These are phyloP conservation scores for Sceliomorpha sp. DNA, from an alignment of 2,888 invertebrate species.

Conservation along the genomic window DNA sequence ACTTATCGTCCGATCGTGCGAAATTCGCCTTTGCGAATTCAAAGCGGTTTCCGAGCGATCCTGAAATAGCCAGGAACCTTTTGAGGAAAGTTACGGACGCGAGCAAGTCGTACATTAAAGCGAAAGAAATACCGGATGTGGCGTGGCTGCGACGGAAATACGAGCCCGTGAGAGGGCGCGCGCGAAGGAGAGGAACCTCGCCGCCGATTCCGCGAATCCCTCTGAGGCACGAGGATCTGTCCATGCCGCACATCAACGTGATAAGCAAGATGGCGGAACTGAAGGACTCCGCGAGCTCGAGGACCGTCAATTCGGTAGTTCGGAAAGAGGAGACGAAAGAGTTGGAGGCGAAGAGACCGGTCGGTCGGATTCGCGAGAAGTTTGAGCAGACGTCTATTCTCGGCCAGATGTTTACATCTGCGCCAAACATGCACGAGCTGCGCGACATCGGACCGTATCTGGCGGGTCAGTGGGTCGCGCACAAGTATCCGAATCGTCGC, in stretches of 20 bases:
- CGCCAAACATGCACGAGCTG: slow-evolving; percentile 89
- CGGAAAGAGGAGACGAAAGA: slow-evolving; percentile 73
- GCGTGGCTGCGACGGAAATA: slow-evolving; percentile 84
- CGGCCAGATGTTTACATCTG: slow-evolving; percentile 90
- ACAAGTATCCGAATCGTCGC: slow-evolving; percentile 86
- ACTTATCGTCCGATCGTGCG: slow-evolving; percentile 71
- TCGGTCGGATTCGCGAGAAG: slow-evolving; percentile 86
- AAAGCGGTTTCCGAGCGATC: slow-evolving; percentile 88
- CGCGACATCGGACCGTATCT: slow-evolving; percentile 89
- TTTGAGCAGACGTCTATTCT: slow-evolving; percentile 87
- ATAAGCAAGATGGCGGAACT: slow-evolving; percentile 91
- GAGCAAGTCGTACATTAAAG: slow-evolving; percentile 78
- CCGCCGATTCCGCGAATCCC: slow-evolving; percentile 85
- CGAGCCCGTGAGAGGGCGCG: slow-evolving; percentile 82
- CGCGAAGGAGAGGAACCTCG: slow-evolving; percentile 81
- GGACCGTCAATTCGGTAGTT: slow-evolving; percentile 61
- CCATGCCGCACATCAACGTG: slow-evolving; percentile 94
- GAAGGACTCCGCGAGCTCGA: slow-evolving; percentile 62
- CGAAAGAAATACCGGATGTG: slow-evolving; percentile 83
- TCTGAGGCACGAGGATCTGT: slow-evolving; percentile 85
- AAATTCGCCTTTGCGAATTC: slow-evolving; percentile 72
- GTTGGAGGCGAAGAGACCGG: slow-evolving; percentile 82
- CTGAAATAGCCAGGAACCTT: slow-evolving; percentile 85
- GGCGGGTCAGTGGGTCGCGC: slow-evolving; percentile 90
- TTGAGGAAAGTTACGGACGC: slow-evolving; percentile 81